Evolutionary conservation across 2,113 vertebrate species (phyloP).

Genomic region (Fregetta grallaria): DNA sequence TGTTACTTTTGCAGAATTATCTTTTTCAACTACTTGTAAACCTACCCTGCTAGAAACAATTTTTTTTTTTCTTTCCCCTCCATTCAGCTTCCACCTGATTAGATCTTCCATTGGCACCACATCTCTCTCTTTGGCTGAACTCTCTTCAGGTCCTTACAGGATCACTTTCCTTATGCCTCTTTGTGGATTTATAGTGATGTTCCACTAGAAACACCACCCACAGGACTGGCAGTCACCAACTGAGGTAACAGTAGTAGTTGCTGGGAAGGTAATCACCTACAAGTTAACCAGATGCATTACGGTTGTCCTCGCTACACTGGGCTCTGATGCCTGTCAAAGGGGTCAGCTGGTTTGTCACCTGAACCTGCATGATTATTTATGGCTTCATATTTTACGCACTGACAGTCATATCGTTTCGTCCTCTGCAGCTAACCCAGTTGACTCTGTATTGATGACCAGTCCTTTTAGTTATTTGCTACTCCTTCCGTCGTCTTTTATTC

Average conservation of each 20-base stretch:
- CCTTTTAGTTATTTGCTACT: background rate
- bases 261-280: background rate
- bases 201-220: background rate
- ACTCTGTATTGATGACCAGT: background rate
- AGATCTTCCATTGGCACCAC: background rate
- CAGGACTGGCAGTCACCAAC: background rate
- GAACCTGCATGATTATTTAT: background rate
- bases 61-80: too few species aligned
- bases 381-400: background rate
- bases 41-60: background rate
- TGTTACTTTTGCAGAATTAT: background rate
- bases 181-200: background rate
- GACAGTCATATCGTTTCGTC: background rate
- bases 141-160: background rate
- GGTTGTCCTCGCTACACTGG: background rate
- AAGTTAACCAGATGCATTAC: background rate
- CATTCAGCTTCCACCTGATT: background rate
- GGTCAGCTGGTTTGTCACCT: background rate
- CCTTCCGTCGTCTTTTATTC: accelerated
- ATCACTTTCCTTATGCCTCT: background rate
- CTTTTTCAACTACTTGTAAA: background rate
- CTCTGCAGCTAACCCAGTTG: background rate
- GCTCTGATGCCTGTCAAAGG: background rate
- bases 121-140: background rate
- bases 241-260: background rate